phyloP scores from a whole-genome alignment of 2,888 invertebrate species.

The Protodeltote pygarga region DNA sequence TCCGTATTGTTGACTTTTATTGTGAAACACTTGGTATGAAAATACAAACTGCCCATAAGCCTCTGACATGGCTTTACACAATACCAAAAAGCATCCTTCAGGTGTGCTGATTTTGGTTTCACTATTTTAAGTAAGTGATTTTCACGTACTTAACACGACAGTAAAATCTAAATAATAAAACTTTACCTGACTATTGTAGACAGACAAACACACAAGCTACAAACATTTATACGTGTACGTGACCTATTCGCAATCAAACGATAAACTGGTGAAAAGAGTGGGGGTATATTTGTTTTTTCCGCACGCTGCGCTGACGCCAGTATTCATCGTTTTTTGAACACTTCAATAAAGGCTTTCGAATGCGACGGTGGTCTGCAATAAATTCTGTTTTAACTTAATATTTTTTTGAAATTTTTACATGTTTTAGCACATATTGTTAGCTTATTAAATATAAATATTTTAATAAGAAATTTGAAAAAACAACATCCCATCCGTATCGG shows the following conservation, averaged over 20 bases:
- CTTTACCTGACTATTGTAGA: conserved; percentile 41
- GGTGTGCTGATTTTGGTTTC: conserved; percentile 1
- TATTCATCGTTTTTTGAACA: conserved; percentile 36
- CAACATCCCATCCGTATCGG: too few species aligned
- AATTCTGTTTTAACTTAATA: conserved; percentile 31
- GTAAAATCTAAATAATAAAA: conserved; percentile 34
- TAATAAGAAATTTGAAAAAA: too few species aligned
- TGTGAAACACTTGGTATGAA: too few species aligned
- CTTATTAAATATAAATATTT: too few species aligned
- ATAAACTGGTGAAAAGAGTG: conserved; percentile 21
- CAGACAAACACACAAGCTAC: conserved; percentile 38
- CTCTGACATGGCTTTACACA: too few species aligned
- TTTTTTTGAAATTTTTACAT: conserved; percentile 4
- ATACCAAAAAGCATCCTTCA: not conserved
- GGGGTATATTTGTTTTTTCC: conserved; percentile 6
- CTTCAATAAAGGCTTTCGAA: conserved; percentile 25
- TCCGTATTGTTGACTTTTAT: too few species aligned
- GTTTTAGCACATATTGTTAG: too few species aligned
- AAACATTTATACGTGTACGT: conserved; percentile 42
- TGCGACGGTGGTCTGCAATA: conserved; percentile 16
- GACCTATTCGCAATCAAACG: conserved; percentile 38
- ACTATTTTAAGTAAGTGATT: not conserved
- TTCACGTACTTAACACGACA: too few species aligned
- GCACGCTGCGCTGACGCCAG: conserved; percentile 15
- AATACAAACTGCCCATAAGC: too few species aligned